phyloP scores from a whole-genome alignment of 1,140 invertebrate genomes.

The Apolygus lucorum region DNA sequence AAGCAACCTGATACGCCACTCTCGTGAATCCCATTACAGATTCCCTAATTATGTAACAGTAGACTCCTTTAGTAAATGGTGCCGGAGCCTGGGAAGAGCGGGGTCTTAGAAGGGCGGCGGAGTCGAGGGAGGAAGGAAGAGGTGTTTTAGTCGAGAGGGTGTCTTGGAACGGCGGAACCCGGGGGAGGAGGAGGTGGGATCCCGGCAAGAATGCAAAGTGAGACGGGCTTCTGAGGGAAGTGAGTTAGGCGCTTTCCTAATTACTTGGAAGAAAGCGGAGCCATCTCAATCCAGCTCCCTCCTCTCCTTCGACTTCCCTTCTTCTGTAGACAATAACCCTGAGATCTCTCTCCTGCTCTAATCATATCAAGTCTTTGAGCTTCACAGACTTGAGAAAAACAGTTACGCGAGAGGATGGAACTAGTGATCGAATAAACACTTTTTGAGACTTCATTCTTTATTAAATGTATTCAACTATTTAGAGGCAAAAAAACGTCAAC shows the following conservation, averaged over 20 bases:
- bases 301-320: not conserved
- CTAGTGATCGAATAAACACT: too few relatives aligned
- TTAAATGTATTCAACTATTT: too few relatives aligned
- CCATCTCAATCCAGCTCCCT: not conserved
- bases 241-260: not conserved
- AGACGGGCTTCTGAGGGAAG: not conserved
- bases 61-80: constrained; percentile 1
- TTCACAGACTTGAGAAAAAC: too few relatives aligned
- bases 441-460: too few relatives aligned
- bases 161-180: not conserved
- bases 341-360: not conserved
- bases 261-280: not conserved
- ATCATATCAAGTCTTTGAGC: too few relatives aligned
- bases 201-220: not conserved
- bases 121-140: not conserved
- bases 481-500: too few relatives aligned
- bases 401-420: too few relatives aligned
- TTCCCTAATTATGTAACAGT: constrained; percentile 1
- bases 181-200: not conserved
- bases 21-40: not conserved
- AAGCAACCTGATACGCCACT: not conserved
- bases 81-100: too few relatives aligned
- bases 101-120: too few relatives aligned
- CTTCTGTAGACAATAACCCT: not conserved
- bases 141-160: not conserved